Evolutionary conservation across 64 coral and sea anemone species (phyloP).

Genomic region (Exaiptasia diaphana): DNA sequence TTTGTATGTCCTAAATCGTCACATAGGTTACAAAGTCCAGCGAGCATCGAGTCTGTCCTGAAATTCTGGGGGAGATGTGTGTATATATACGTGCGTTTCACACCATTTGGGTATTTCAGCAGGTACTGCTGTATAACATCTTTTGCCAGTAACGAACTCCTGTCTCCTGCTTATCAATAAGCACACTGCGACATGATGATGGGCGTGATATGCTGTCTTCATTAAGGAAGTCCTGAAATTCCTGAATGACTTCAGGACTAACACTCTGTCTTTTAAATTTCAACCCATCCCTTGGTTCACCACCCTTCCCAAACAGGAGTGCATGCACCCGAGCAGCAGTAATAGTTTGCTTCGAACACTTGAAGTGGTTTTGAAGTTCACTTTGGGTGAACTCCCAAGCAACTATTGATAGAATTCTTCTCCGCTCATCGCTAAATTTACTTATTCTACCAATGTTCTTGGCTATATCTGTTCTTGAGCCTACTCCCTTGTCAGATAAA

Average conservation of each 20-base stretch:
- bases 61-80: constrained; percentile 48
- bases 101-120: constrained; percentile 26
- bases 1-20: constrained; percentile 34
- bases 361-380: not conserved
- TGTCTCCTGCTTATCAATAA: constrained; percentile 13
- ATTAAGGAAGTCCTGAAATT: constrained; percentile 4
- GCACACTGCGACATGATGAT: constrained; percentile 48
- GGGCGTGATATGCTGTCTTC: constrained; percentile 12
- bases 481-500: not conserved
- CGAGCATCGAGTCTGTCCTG: constrained; percentile 32
- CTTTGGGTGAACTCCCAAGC: not conserved
- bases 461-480: not conserved
- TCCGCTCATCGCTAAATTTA: not conserved
- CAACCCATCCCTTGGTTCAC: not conserved
- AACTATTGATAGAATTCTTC: constrained; percentile 6
- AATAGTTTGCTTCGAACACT: constrained; percentile 24
- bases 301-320: constrained; percentile 37
- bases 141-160: constrained; percentile 45
- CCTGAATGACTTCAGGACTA: not conserved
- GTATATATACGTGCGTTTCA: constrained; percentile 46
- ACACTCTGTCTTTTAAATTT: constrained; percentile 28
- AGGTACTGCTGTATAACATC: constrained; percentile 17
- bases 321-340: constrained; percentile 25
- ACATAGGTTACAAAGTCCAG: constrained; percentile 34
- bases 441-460: not conserved